phyloP scores from a whole-genome alignment of 1,140 invertebrate species.

The Dendroctonus ponderosae region DNA sequence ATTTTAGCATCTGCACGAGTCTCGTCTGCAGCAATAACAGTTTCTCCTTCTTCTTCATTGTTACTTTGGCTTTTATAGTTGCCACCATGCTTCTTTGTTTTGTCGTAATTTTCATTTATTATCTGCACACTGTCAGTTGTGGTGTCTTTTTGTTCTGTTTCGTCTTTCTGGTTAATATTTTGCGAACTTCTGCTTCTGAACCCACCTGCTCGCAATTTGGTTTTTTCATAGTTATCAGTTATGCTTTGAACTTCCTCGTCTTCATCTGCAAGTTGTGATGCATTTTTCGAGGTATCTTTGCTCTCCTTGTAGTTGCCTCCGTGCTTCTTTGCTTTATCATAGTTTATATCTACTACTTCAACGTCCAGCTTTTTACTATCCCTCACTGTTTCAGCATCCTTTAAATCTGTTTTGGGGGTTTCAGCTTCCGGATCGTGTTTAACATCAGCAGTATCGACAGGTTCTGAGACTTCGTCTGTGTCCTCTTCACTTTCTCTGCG shows the following conservation, averaged over 20 bases:
- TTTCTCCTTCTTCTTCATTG: slow-evolving; percentile 1
- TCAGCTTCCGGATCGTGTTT: slow-evolving; percentile 1
- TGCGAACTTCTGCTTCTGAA: no score
- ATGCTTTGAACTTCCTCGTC: no score
- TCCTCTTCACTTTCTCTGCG: slow-evolving; percentile 6
- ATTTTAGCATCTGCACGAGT: slow-evolving; percentile 1
- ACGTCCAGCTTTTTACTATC: slow-evolving; percentile 11
- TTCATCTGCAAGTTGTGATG: neutral
- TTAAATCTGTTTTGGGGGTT: neutral
- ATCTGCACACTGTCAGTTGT: neutral
- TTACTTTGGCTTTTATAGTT: slow-evolving; percentile 4
- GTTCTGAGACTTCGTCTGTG: neutral
- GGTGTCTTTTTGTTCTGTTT: neutral
- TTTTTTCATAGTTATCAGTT: no score
- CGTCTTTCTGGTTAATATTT: neutral
- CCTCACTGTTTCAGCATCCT: slow-evolving; percentile 2
- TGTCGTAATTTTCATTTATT: slow-evolving; percentile 15
- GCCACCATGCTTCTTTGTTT: slow-evolving; percentile 10
- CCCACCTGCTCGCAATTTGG: no score
- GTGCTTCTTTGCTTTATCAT: slow-evolving; percentile 29
- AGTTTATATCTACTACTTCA: slow-evolving; percentile 18
- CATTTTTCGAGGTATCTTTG: slow-evolving; percentile 4
- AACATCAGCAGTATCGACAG: slow-evolving; percentile 5
- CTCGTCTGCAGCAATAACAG: neutral
- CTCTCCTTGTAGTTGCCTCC: slow-evolving; percentile 21